phyloP scores from a whole-genome alignment of 2,888 invertebrate species.

The Galeopsomyia nigrocyanea region DNA sequence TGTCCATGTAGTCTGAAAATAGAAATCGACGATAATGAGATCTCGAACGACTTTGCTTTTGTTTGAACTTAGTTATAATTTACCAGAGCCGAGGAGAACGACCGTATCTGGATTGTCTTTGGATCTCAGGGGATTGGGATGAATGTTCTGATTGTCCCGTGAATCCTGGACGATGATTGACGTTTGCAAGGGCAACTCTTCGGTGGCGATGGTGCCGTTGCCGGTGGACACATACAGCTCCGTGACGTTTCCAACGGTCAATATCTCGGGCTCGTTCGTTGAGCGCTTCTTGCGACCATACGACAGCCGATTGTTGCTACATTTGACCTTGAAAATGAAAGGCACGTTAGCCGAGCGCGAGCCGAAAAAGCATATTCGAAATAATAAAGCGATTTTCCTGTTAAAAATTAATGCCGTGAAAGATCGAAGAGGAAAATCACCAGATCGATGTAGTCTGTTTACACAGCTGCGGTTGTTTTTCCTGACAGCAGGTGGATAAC shows the following conservation, averaged over 20 bases:
- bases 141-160: constrained; percentile 68
- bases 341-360: too few species aligned
- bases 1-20: constrained; percentile 56
- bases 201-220: constrained; percentile 55
- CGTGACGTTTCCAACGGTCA: constrained; percentile 43
- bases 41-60: too few species aligned
- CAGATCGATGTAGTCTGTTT: neutral
- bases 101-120: constrained; percentile 68
- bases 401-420: too few species aligned
- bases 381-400: too few species aligned
- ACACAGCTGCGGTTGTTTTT: constrained; percentile 51
- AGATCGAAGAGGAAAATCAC: neutral
- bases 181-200: constrained; percentile 72
- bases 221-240: constrained; percentile 39
- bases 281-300: constrained; percentile 57
- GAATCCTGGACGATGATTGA: constrained; percentile 71
- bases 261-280: neutral
- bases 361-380: too few species aligned
- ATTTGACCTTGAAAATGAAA: constrained; percentile 42
- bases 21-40: too few species aligned
- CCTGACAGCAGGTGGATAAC: constrained; percentile 41
- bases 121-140: constrained; percentile 77
- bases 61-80: constrained; percentile 30
- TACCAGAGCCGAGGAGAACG: constrained; percentile 73
- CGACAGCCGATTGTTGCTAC: constrained; percentile 47